These are phyloP conservation scores for Vollenhovia emeryi DNA, from an alignment of 1,140 invertebrate genomes.

Conservation along the genomic window DNA sequence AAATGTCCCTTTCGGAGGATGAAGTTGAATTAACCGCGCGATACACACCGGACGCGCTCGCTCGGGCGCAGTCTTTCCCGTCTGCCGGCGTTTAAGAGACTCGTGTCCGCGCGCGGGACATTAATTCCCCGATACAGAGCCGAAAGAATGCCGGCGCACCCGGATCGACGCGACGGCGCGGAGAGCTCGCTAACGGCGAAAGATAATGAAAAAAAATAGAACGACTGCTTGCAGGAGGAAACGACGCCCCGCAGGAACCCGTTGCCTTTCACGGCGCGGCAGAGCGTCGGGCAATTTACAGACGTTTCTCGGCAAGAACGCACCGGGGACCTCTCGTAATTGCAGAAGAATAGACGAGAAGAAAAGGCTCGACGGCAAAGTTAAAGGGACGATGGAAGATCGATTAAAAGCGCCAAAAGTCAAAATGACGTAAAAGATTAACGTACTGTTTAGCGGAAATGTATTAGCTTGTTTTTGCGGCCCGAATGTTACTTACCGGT, in stretches of 20 bases:
- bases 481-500: no score
- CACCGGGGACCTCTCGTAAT: not conserved
- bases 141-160: conserved; percentile 28
- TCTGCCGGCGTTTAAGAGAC: conserved; percentile 44
- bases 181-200: not conserved
- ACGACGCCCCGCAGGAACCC: not conserved
- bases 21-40: conserved; percentile 57
- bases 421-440: not conserved
- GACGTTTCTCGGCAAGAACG: not conserved
- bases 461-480: no score
- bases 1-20: not conserved
- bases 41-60: conserved; percentile 12
- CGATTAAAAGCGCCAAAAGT: not conserved
- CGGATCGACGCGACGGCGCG: not conserved
- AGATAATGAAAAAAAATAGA: conserved; percentile 62
- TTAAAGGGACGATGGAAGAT: not conserved
- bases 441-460: no score
- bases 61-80: not conserved
- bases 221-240: not conserved
- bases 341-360: not conserved
- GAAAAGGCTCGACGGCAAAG: not conserved
- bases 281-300: conserved; percentile 1
- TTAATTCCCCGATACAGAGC: conserved; percentile 50
- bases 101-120: conserved; percentile 37
- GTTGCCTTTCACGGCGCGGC: not conserved